Percentiles rank a stretch among this genome's conserved stretches.
phyloP scores from a whole-genome alignment of 2,888 invertebrate genomes.

The Aethes cnicana region DNA sequence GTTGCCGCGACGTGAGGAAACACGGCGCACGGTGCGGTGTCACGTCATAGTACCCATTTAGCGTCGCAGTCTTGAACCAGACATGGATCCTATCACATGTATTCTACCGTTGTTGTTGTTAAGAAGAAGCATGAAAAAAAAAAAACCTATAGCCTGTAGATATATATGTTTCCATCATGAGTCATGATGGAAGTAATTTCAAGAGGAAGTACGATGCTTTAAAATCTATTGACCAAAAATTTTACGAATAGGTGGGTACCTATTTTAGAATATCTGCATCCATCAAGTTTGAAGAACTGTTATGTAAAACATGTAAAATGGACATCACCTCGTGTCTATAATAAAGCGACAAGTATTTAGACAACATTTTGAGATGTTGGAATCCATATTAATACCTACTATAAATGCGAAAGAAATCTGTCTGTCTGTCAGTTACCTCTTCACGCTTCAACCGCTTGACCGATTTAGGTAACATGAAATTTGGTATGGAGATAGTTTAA shows the following conservation, averaged over 20 bases:
- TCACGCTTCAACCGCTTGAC: too few species aligned
- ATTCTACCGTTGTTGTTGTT: constrained; percentile 28
- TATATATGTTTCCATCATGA: constrained; percentile 23
- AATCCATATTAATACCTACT: too few species aligned
- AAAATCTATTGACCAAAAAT: too few species aligned
- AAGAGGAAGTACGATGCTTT: neutral
- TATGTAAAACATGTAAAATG: neutral
- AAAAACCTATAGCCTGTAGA: constrained; percentile 27
- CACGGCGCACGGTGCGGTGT: too few species aligned
- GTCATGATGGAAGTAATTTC: constrained; percentile 19
- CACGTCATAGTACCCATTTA: too few species aligned
- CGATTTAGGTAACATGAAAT: too few species aligned
- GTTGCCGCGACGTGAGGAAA: too few species aligned
- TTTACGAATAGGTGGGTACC: too few species aligned
- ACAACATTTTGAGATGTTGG: too few species aligned
- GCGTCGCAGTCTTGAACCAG: constrained; percentile 25
- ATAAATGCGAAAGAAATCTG: too few species aligned
- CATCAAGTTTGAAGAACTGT: neutral
- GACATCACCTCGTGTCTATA: neutral
- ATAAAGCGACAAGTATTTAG: neutral
- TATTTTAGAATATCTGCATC: neutral
- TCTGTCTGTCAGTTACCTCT: too few species aligned
- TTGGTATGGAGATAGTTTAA: too few species aligned
- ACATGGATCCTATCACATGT: constrained; percentile 33
- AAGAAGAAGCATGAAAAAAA: constrained; percentile 33